Percentiles rank a stretch among this genome's conserved stretches.
Evolutionary conservation across 2,888 invertebrate species (phyloP).

Genomic region (Agrotis exclamationis): DNA sequence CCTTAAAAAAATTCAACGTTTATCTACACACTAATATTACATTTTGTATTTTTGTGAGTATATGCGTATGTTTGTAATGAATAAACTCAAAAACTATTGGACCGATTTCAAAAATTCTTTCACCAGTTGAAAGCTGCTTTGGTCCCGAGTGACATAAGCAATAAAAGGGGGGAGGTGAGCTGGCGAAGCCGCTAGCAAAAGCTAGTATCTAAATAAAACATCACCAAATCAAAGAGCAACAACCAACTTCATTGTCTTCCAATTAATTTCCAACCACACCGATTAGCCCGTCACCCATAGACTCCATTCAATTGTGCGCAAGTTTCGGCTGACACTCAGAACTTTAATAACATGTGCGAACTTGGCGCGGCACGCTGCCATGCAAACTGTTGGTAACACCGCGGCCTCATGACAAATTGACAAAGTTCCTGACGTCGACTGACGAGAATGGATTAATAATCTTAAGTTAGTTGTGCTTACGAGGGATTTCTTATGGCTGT

Average conservation of each 20-base stretch:
- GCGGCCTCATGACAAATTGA: conserved; percentile 57
- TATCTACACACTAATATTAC: too few relatives aligned
- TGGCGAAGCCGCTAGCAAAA: too few relatives aligned
- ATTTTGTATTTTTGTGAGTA: too few relatives aligned
- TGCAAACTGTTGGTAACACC: conserved; percentile 38
- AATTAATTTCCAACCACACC: conserved; percentile 16
- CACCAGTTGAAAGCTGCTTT: too few relatives aligned
- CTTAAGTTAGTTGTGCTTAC: conserved; percentile 24
- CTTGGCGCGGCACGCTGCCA: conserved; percentile 37
- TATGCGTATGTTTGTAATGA: too few relatives aligned
- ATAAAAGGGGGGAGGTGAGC: too few relatives aligned
- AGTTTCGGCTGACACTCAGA: conserved; percentile 60
- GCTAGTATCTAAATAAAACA: too few relatives aligned
- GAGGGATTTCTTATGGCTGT: conserved; percentile 12
- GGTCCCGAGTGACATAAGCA: too few relatives aligned
- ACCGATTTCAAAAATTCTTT: too few relatives aligned
- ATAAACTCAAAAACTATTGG: too few relatives aligned
- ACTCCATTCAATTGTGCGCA: conserved; percentile 58
- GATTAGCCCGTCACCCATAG: conserved; percentile 26
- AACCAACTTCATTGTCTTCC: conserved; percentile 16
- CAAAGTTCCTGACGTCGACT: conserved; percentile 48
- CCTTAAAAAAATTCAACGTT: too few relatives aligned
- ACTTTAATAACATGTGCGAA: conserved; percentile 53
- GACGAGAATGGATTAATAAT: conserved; percentile 52
- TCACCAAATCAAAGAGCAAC: not conserved